These are phyloP conservation scores for Seira sanloemensis DNA, from an alignment of 2,888 invertebrate genomes.

Conservation along the genomic window DNA sequence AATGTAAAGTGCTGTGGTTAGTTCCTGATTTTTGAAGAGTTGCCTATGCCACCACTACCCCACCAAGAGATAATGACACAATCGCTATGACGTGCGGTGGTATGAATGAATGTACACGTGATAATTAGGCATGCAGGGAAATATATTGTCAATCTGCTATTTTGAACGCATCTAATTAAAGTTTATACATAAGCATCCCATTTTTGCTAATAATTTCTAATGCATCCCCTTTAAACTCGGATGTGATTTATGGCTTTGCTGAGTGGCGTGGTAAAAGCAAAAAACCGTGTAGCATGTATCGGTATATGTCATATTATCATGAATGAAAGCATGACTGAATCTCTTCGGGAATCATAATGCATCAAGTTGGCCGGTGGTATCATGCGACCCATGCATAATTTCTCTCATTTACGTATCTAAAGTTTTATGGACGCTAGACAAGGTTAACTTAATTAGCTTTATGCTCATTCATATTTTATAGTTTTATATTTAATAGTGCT, in stretches of 20 bases:
- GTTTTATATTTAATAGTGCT: background rate
- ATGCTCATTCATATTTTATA: background rate
- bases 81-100: too few species aligned
- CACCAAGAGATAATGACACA: too few species aligned
- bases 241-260: background rate
- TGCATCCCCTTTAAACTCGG: too few species aligned
- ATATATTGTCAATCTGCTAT: background rate
- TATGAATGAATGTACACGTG: too few species aligned
- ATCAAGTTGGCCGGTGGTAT: background rate
- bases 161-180: too few species aligned
- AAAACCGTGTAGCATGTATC: too few species aligned
- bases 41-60: too few species aligned
- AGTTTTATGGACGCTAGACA: background rate
- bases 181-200: too few species aligned
- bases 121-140: background rate
- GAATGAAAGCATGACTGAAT: background rate
- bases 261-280: background rate
- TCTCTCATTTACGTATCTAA: background rate
- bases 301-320: background rate
- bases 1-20: background rate
- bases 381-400: too few species aligned
- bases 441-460: constrained; percentile 1
- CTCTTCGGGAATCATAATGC: background rate
- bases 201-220: too few species aligned
- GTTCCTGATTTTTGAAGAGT: background rate